Percentiles rank a stretch among this genome's conserved stretches.
phyloP scores from a whole-genome alignment of 2,888 invertebrate genomes.

The Galerucella nymphaeae region DNA sequence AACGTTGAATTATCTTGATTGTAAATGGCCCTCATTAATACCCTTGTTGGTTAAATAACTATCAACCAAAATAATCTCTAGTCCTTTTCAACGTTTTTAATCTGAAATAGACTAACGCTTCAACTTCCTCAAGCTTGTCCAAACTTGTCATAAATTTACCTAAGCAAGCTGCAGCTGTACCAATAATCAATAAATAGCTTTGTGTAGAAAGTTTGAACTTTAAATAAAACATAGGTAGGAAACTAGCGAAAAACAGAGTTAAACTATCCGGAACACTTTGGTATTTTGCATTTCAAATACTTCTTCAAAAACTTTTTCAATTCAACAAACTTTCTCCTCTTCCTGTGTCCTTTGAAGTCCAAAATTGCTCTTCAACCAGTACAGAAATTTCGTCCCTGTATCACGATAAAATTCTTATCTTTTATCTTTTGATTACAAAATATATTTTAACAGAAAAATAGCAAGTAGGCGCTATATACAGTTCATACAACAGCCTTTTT shows the following conservation, averaged over 20 bases:
- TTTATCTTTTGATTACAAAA: neutral
- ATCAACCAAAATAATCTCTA: no score
- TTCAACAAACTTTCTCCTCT: slow-evolving; percentile 32
- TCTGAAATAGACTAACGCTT: neutral
- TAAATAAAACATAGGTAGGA: slow-evolving; percentile 22
- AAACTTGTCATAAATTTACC: neutral
- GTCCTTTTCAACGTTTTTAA: neutral
- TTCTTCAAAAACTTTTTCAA: slow-evolving; percentile 39
- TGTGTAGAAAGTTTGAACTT: slow-evolving; percentile 33
- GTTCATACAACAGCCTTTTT: no score
- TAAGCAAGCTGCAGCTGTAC: neutral
- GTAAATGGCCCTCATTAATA: no score
- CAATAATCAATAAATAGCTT: neutral
- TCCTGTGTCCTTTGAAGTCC: slow-evolving; percentile 32
- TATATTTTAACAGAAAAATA: neutral
- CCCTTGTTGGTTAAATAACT: no score
- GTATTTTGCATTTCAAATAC: slow-evolving; percentile 36
- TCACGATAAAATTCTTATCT: neutral
- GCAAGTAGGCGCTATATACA: neutral
- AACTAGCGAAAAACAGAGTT: neutral
- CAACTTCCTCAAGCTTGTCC: neutral
- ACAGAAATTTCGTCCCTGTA: slow-evolving; percentile 15
- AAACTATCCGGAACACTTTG: slow-evolving; percentile 6
- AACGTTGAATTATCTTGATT: no score
- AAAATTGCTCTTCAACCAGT: slow-evolving; percentile 24